These are phyloP conservation scores for Sturmia bella DNA, from an alignment of 2,888 invertebrate species.

Conservation along the genomic window DNA sequence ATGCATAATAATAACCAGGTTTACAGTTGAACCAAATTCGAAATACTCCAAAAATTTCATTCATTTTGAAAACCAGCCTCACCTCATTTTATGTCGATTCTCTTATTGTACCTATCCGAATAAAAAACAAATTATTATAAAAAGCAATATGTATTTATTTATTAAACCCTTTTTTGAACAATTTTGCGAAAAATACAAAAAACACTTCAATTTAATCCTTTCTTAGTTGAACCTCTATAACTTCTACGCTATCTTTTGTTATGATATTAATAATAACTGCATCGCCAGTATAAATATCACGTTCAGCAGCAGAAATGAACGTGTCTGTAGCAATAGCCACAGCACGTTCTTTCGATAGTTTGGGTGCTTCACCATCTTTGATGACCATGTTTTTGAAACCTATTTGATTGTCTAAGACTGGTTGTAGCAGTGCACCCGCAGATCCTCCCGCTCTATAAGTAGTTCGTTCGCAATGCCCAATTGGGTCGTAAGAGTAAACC, in stretches of 20 bases:
- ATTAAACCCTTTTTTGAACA: constrained; percentile 8
- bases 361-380: constrained; percentile 82
- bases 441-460: constrained; percentile 95
- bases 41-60: too few relatives aligned
- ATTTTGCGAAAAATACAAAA: constrained; percentile 31
- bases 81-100: too few relatives aligned
- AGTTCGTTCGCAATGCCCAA: constrained; percentile 95
- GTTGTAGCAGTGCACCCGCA: constrained; percentile 94
- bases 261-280: constrained; percentile 92
- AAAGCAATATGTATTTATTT: constrained; percentile 34
- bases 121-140: background rate
- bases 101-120: too few relatives aligned
- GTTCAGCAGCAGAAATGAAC: constrained; percentile 98
- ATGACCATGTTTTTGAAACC: constrained; percentile 92
- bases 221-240: constrained; percentile 89
- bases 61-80: too few relatives aligned
- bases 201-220: constrained; percentile 86
- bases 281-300: constrained; percentile 99
- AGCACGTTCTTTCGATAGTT: constrained; percentile 90
- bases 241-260: constrained; percentile 91
- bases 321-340: constrained; percentile 94
- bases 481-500: constrained; percentile 98
- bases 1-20: too few relatives aligned
- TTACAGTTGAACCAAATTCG: too few relatives aligned
- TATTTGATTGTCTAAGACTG: constrained; percentile 97